A percentile compares a stretch with the other conserved stretches of the same genome.
phyloP scores from a whole-genome alignment of 1,140 invertebrate species.

The Stegodyphus dumicola region DNA sequence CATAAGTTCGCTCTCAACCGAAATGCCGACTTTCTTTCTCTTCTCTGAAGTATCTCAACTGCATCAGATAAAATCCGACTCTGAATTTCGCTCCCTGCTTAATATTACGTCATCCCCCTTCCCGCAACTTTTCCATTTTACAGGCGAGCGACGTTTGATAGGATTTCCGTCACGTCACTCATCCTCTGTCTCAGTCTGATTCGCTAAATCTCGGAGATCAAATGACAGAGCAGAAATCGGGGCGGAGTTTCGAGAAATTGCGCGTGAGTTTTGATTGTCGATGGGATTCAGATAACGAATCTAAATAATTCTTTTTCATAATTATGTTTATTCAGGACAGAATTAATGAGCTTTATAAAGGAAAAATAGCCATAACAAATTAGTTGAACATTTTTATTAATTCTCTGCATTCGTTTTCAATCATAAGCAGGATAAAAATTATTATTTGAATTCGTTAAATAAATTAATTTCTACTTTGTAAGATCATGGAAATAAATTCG shows the following conservation, averaged over 20 bases:
- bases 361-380: too few species aligned
- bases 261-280: not conserved
- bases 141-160: slow-evolving; percentile 1
- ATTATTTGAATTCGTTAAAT: too few species aligned
- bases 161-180: not conserved
- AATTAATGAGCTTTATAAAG: too few species aligned
- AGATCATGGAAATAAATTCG: too few species aligned
- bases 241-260: not conserved
- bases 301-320: not conserved
- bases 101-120: not conserved
- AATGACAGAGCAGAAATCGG: not conserved
- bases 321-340: too few species aligned
- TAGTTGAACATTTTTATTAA: too few species aligned
- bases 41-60: too few species aligned
- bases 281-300: not conserved
- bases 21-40: not conserved
- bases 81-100: slow-evolving; percentile 7
- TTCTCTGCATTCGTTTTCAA: too few species aligned
- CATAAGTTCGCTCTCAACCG: not conserved
- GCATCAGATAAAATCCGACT: not conserved
- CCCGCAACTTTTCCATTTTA: not conserved
- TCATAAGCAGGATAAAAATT: too few species aligned
- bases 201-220: not conserved
- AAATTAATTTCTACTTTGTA: too few species aligned
- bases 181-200: not conserved